Evolutionary conservation across 2,888 invertebrate species (phyloP), one percentile per base, ranked within the genome.

Genomic region (Sarcophaga caerulescens): DNA sequence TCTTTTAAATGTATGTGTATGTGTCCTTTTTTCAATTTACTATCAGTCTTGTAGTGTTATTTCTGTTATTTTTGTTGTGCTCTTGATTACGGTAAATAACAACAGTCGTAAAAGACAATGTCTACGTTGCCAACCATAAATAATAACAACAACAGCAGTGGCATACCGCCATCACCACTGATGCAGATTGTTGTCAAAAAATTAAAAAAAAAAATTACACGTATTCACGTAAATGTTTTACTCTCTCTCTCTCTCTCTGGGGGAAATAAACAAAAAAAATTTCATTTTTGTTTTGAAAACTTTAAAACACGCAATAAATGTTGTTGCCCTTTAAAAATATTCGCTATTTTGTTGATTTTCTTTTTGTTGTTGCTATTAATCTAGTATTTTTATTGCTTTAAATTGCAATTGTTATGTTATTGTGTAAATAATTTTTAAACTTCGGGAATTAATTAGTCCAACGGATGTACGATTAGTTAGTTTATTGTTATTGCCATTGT

Each of bases 111-210:
- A 59, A 68, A 21, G 44, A 66, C 68, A 74, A 74, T 69, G 76
- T 57, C 35, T 79, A 60, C 52, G 19, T 57, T 63, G 60, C 60
- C n/a, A 70, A 21, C 44, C 23, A 47, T 60, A 76, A 65, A 71
- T 71, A 60, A 65, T 23, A 79, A 70, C 47, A 70, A 63, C 25
- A 52, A 74, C 25, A 14, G 35, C 45, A 44, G 23, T 19, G 1
- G 60, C 10, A n/a, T 6, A 62, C 35, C 62, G 63, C 57, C 70
- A 19, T 17, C 60, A 60, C 14, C 60, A 19, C 60, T 57, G 69
- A 62, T 62, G 68, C 74, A 80, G 62, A 65, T 68, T 68, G 25
- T 76, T 82, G 85, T 71, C 62, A 81, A 62, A 76, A 57, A 5
- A 79, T 35, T 25, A 4, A 12, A 47, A 47, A 47, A 47, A 14